Conservation (phyloP, 2,797 vertebrate genomes). For the Pseudomugil tenellus region DNA sequence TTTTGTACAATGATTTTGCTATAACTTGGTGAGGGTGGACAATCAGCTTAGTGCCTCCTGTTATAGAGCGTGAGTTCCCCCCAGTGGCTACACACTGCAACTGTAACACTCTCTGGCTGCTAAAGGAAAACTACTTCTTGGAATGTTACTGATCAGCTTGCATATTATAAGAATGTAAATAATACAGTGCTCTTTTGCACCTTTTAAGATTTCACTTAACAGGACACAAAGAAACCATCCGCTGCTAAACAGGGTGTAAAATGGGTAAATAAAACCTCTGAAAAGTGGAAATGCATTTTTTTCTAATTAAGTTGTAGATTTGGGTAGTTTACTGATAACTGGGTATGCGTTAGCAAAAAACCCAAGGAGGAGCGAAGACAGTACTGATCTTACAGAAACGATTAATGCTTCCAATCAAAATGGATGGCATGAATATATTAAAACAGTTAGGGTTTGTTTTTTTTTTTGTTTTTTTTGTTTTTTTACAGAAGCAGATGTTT, state of each 20-base stretch:
- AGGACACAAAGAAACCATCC: neutral
- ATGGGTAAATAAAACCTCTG: neutral
- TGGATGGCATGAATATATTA: no score
- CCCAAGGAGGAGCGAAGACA: no score
- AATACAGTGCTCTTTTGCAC: neutral
- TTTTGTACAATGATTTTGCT: slow-evolving; percentile 10
- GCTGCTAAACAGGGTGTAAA: neutral
- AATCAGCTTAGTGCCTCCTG: neutral
- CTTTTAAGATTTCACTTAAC: neutral
- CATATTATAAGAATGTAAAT: neutral
- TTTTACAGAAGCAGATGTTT: no score
- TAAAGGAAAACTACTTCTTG: slow-evolving; percentile 4
- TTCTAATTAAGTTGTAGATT: no score
- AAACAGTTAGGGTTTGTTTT: no score
- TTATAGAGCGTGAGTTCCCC: slow-evolving; percentile 37
- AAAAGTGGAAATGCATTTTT: neutral
- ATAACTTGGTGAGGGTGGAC: neutral
- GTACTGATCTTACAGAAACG: no score
- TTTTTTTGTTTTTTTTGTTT: no score
- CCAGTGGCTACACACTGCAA: slow-evolving; percentile 44
- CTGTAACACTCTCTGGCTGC: neutral
- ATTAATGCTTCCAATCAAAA: no score
- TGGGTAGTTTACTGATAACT: no score
- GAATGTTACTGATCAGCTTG: neutral
- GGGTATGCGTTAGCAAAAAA: no score